Evolutionary conservation across 2,113 vertebrate genomes (phyloP).

Genomic region (Callopanchax toddi): DNA sequence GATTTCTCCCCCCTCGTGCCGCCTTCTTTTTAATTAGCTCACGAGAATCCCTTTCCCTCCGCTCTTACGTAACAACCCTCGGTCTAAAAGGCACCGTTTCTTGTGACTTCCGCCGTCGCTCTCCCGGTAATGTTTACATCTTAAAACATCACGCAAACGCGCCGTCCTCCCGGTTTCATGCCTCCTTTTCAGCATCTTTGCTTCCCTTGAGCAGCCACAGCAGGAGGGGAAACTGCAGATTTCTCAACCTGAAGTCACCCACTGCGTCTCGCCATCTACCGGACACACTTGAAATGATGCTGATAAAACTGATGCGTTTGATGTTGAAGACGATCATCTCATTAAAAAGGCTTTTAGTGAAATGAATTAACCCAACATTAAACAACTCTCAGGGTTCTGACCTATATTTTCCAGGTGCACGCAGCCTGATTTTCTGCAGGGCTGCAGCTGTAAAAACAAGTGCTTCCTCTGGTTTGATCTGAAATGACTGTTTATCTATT

Average conservation of each 20-base stretch:
- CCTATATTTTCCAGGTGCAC: not conserved
- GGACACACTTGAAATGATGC: conserved; percentile 43
- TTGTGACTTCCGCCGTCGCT: not conserved
- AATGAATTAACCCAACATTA: conserved; percentile 12
- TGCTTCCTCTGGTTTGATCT: not conserved
- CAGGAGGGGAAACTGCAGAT: conserved; percentile 16
- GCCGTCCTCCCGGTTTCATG: conserved; percentile 15
- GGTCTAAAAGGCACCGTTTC: not conserved
- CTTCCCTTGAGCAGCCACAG: conserved; percentile 1
- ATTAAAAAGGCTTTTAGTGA: conserved; percentile 18
- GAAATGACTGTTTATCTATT: not conserved
- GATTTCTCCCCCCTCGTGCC: not conserved
- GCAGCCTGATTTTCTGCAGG: not conserved
- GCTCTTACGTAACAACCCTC: conserved; percentile 7
- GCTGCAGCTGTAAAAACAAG: not conserved
- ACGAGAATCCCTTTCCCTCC: not conserved
- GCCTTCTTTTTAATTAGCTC: conserved; percentile 8
- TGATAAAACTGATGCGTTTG: conserved; percentile 11
- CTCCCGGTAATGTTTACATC: not conserved
- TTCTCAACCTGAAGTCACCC: conserved; percentile 29
- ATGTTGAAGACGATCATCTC: conserved; percentile 23
- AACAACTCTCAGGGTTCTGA: not conserved
- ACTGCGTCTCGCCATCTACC: conserved; percentile 66
- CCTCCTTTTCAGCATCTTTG: conserved; percentile 33
- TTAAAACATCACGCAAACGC: conserved; percentile 5